Conservation (phyloP, 2,113 vertebrate species). For the Melierax canorus region DNA sequence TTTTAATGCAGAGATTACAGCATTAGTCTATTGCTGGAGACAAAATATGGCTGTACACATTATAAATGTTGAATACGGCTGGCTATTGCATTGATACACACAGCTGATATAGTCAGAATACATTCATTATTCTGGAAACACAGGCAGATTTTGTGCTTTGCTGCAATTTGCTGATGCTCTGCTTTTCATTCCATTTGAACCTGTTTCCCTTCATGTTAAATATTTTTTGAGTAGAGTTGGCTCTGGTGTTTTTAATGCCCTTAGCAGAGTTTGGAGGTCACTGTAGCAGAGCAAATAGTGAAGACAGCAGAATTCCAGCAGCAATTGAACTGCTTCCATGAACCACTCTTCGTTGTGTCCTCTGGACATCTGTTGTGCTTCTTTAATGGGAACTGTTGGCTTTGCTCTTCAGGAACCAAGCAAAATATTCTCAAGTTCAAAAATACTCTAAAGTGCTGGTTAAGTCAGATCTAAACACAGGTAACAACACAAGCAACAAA, state of each 20-base stretch:
- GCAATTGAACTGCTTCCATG: slow-evolving; percentile 49
- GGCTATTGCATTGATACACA: background rate
- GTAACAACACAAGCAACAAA: background rate
- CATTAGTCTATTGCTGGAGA: background rate
- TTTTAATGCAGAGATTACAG: background rate
- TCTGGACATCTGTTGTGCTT: slow-evolving; percentile 55
- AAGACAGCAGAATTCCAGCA: slow-evolving; percentile 49
- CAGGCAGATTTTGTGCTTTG: slow-evolving; percentile 32
- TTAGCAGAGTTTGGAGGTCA: slow-evolving; percentile 52
- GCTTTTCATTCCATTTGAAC: slow-evolving; percentile 51
- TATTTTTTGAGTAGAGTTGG: slow-evolving; percentile 23
- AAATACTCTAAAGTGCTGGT: background rate
- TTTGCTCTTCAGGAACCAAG: slow-evolving; percentile 31
- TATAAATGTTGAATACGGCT: slow-evolving; percentile 22
- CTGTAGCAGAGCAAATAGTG: slow-evolving; percentile 4
- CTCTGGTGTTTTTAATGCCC: slow-evolving; percentile 25
- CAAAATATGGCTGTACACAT: slow-evolving; percentile 24
- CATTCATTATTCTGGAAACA: slow-evolving; percentile 49
- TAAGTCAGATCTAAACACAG: slow-evolving; percentile 2
- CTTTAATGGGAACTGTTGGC: slow-evolving; percentile 35
- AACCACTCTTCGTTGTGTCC: background rate
- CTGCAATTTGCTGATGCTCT: slow-evolving; percentile 44
- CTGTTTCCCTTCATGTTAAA: slow-evolving; percentile 50
- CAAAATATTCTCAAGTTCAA: slow-evolving; percentile 15
- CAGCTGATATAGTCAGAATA: slow-evolving; percentile 27